These are phyloP conservation scores for Dermochelys coriacea DNA, from an alignment of 2,797 vertebrate genomes.

Conservation along the genomic window DNA sequence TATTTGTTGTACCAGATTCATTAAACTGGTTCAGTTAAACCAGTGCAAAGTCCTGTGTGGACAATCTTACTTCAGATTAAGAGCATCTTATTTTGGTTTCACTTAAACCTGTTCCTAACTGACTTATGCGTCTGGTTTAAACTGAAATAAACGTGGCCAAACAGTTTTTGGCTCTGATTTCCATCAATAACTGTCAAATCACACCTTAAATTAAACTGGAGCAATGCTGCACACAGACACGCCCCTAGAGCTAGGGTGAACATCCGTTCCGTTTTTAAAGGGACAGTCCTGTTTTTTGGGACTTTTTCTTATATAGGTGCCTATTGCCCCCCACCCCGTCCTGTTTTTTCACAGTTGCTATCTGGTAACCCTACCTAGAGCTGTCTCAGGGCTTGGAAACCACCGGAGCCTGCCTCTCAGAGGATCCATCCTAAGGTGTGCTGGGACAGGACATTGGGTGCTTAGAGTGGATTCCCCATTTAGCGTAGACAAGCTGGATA, in stretches of 20 bases:
- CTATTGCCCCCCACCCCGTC: too few relatives aligned
- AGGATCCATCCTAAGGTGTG: not conserved
- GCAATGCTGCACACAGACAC: not conserved
- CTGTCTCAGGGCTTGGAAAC: slow-evolving; percentile 5
- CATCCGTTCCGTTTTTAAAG: too few relatives aligned
- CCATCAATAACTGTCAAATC: not conserved
- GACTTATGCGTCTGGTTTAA: not conserved
- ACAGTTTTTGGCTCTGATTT: not conserved
- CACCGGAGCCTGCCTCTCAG: not conserved
- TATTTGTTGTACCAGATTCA: not conserved
- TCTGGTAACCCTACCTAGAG: not conserved
- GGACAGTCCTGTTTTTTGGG: too few relatives aligned
- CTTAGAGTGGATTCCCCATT: too few relatives aligned
- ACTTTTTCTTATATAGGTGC: too few relatives aligned
- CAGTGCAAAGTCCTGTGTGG: not conserved
- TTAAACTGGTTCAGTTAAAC: not conserved
- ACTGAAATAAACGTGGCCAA: not conserved
- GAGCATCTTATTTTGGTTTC: not conserved
- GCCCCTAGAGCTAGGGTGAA: not conserved
- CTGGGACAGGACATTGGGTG: not conserved
- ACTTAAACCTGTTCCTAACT: not conserved
- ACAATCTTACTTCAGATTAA: not conserved
- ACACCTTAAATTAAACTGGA: not conserved
- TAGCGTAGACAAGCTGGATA: not conserved
- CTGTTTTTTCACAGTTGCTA: too few relatives aligned